Evolutionary conservation across 2,113 vertebrate species (phyloP).

Genomic region (Cyprinus carpio): DNA sequence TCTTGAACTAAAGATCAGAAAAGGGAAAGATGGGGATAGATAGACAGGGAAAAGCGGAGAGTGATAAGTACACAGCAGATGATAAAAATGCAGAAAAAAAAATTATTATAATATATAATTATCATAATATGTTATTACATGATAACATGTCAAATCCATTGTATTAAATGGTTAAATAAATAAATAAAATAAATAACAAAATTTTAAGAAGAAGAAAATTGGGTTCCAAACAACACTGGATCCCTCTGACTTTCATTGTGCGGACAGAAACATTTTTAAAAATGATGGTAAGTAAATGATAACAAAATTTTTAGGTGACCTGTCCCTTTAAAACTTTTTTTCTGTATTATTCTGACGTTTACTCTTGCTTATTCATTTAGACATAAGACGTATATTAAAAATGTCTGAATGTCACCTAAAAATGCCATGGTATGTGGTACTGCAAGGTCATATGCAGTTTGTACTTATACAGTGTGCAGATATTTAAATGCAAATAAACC

Average conservation of each 20-base stretch:
- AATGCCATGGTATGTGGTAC: background rate
- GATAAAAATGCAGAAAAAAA: background rate
- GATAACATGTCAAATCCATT: constrained; percentile 47
- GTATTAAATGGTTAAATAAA: background rate
- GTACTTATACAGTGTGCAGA: background rate
- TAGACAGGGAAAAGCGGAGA: background rate
- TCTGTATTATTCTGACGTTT: background rate
- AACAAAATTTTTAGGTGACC: background rate
- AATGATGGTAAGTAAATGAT: background rate
- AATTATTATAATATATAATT: too few species aligned
- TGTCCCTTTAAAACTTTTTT: background rate
- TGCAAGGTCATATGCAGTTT: background rate
- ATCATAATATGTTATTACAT: background rate
- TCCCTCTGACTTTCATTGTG: background rate
- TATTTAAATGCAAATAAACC: background rate
- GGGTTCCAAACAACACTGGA: background rate
- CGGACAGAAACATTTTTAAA: background rate
- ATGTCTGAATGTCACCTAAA: constrained; percentile 11
- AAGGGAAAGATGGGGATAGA: constrained; percentile 44
- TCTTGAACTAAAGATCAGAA: constrained; percentile 78
- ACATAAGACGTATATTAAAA: background rate
- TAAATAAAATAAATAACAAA: too few species aligned
- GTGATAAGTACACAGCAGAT: background rate
- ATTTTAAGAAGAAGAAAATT: background rate
- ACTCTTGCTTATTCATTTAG: background rate